These are phyloP conservation scores for Pelochelys cantorii DNA, from an alignment of 2,797 vertebrate genomes.

Conservation along the genomic window DNA sequence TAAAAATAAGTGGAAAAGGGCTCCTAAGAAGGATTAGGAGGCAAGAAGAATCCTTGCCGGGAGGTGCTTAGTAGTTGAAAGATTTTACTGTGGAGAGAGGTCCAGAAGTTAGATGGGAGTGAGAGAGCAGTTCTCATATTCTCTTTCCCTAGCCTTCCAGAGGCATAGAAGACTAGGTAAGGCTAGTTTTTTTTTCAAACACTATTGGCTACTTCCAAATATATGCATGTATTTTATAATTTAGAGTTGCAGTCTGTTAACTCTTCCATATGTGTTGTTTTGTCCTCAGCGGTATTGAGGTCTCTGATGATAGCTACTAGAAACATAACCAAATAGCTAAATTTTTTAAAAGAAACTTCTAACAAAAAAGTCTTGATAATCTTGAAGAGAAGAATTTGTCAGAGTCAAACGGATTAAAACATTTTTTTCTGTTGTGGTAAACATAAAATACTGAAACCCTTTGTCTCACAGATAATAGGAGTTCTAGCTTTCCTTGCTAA, in stretches of 20 bases:
- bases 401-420: not conserved
- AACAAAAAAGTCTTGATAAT: not conserved
- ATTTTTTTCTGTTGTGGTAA: not conserved
- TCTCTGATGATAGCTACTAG: not conserved
- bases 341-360: not conserved
- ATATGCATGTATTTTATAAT: not conserved
- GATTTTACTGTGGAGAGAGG: not conserved
- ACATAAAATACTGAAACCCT: not conserved
- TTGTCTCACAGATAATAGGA: not conserved
- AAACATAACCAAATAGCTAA: not conserved
- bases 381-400: not conserved
- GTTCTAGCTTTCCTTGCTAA: not conserved
- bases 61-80: slow-evolving; percentile 24
- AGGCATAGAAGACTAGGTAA: not conserved
- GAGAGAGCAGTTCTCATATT: not conserved
- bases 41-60: not conserved
- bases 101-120: not conserved
- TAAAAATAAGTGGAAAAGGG: slow-evolving; percentile 43
- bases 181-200: not conserved
- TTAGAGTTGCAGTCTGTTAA: not conserved
- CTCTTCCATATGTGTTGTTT: not conserved
- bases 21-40: not conserved
- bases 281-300: too few relatives aligned
- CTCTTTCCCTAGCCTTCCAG: not conserved
- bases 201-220: not conserved